Conservation (phyloP, 2,797 vertebrate species). For the Percopsis omiscomaycus region DNA sequence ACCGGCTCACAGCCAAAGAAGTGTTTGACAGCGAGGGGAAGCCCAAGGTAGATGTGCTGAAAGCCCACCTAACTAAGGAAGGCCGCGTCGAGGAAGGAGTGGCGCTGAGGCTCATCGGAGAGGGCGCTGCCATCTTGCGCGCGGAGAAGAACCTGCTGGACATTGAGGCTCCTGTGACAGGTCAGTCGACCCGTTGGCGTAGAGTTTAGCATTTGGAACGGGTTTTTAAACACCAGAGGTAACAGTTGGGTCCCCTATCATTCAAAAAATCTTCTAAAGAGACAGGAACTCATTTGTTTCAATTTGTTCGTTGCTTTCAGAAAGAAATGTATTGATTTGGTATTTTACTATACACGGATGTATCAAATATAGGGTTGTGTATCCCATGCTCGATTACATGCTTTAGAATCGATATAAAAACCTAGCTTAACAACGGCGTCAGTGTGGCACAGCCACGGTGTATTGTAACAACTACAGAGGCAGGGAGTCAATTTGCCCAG, state of each 20-base stretch:
- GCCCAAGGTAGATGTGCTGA: slow-evolving; percentile 96
- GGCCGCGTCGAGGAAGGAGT: slow-evolving; percentile 95
- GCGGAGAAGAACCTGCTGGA: slow-evolving; percentile 96
- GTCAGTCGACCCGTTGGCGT: slow-evolving; percentile 60
- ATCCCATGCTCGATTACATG: background rate
- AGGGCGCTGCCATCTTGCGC: slow-evolving; percentile 91
- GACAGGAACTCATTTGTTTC: too few species aligned
- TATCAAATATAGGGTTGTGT: background rate
- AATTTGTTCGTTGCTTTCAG: too few species aligned
- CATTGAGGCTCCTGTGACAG: slow-evolving; percentile 97
- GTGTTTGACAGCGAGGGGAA: slow-evolving; percentile 97
- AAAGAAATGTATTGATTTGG: background rate
- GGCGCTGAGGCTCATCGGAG: slow-evolving; percentile 92
- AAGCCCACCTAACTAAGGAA: slow-evolving; percentile 98
- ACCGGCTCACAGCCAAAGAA: slow-evolving; percentile 96
- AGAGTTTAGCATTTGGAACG: background rate
- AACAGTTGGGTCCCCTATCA: too few species aligned
- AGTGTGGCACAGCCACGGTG: slow-evolving; percentile 4
- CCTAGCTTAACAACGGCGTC: background rate
- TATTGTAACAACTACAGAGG: slow-evolving; percentile 21
- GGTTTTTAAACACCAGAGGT: background rate
- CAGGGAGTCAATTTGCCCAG: slow-evolving; percentile 13
- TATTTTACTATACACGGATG: background rate
- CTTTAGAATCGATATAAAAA: slow-evolving; percentile 24
- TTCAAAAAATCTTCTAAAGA: too few species aligned